These are phyloP conservation scores for Nothobranchius furzeri DNA, from an alignment of 2,113 vertebrate species.

Conservation along the genomic window DNA sequence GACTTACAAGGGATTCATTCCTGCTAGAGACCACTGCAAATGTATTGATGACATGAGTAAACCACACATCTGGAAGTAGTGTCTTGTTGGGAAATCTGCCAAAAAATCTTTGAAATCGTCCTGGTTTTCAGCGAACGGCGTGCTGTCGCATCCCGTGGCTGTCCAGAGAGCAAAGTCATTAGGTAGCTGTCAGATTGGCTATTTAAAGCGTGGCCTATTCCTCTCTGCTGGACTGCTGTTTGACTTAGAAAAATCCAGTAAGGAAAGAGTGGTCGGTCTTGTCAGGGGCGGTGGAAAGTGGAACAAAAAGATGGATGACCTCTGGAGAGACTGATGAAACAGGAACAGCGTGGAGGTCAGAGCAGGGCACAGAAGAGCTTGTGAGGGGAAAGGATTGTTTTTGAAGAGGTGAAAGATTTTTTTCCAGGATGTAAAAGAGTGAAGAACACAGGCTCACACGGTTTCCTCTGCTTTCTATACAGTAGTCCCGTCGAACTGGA, in stretches of 20 bases:
- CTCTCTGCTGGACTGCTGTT: conserved; percentile 60
- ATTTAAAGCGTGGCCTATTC: conserved; percentile 74
- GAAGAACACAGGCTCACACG: conserved; percentile 8
- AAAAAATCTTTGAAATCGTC: conserved; percentile 65
- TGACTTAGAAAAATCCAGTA: conserved; percentile 76
- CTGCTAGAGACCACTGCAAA: too few species aligned
- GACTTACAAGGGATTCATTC: too few species aligned
- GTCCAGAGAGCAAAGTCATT: conserved; percentile 21
- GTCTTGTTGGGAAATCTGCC: conserved; percentile 59
- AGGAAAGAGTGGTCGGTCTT: conserved; percentile 72
- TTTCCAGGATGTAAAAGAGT: conserved; percentile 55
- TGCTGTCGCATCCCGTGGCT: conserved; percentile 55
- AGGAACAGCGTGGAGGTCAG: conserved; percentile 44
- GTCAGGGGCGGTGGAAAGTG: conserved; percentile 64
- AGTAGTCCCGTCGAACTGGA: conserved; percentile 29
- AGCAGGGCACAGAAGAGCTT: conserved; percentile 19
- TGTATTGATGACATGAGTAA: too few species aligned
- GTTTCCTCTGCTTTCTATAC: conserved; percentile 22
- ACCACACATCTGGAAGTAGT: not conserved
- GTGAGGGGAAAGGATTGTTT: conserved; percentile 47
- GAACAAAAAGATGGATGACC: conserved; percentile 59
- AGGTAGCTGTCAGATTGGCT: conserved; percentile 74
- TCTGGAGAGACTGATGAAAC: conserved; percentile 62
- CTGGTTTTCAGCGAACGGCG: conserved; percentile 47
- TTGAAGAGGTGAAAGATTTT: conserved; percentile 41